A percentile compares a stretch with the other conserved stretches of the same genome.
Conservation (phyloP, 2,113 vertebrate genomes). For the Chaetodon trifascialis region DNA sequence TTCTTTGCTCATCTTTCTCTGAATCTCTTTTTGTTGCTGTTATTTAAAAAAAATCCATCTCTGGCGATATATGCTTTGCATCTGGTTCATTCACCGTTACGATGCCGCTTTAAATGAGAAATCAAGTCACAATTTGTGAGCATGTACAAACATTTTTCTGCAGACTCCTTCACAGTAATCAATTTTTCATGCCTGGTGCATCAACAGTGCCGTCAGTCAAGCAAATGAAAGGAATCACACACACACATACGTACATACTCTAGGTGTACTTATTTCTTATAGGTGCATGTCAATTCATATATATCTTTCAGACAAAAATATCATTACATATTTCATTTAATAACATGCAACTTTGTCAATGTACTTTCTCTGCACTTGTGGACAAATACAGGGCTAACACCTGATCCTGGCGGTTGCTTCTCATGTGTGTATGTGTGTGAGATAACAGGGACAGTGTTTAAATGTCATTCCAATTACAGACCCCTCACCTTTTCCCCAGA, state of each 20-base stretch:
- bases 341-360: not conserved
- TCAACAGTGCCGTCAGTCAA: slow-evolving; percentile 18
- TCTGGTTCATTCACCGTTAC: slow-evolving; percentile 3
- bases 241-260: not conserved
- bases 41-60: not conserved
- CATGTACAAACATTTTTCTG: not conserved
- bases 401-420: not conserved
- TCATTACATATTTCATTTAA: slow-evolving; percentile 25
- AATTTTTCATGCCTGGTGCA: slow-evolving; percentile 3
- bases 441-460: slow-evolving; percentile 26
- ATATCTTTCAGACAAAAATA: not conserved
- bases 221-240: not conserved
- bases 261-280: not conserved
- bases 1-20: not conserved
- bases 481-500: slow-evolving; percentile 34
- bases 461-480: slow-evolving; percentile 66
- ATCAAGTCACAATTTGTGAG: slow-evolving; percentile 3
- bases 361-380: not conserved
- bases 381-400: not conserved
- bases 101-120: slow-evolving; percentile 14
- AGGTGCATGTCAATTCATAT: not conserved
- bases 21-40: not conserved
- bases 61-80: not conserved
- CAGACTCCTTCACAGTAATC: slow-evolving; percentile 12
- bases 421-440: slow-evolving; percentile 9